Base-by-base conservation (phyloP, 2,888 invertebrate genomes). In the Sinodicranocentrus sp. region DNA sequence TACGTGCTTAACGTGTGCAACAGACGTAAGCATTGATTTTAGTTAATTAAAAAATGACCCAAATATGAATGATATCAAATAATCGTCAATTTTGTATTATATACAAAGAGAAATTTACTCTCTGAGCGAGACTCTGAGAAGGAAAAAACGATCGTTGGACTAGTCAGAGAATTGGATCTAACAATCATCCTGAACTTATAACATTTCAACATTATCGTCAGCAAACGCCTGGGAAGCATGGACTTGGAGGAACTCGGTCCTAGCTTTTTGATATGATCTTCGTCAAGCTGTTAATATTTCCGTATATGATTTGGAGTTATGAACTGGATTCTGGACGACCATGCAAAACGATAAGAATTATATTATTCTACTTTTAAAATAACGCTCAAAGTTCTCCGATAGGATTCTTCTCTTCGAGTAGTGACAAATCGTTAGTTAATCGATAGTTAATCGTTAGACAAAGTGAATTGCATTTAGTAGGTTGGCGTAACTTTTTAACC, bases 291-390 rank as follows among this genome's bases (percentile, higher is more conserved):
- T 86, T 8, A 21, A 54, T 5, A 91, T 95, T 0, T 92, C 91
- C 0, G 93, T 95, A 25, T 93, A 92, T 85, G 92, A 91, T 52
- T 90, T 97, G 15, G 94, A 95, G 89, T 90, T 97, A 0, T 96
- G 96, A 95, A 96, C 96, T 0, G 88, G 87, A 3, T 87, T 86
- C 61, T 87, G 84, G 39, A 96, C 97, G 0, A 94, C 95, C 0
- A 96, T 97, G 63, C 93, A 96, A 0, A 95, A 96, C 88, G 95
- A 96, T 89, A 97, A 98, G 89, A 90, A 92, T 0, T 91, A 93
- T n/a, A n/a, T n/a, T 0, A 92, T 97, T 17, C 91, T 98, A 8
- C 92, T 98, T 92, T 94, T 0, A 97, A 97, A 90, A 93, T 97
- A 0, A 92, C 94, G 0, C 96, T 96, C 89, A 97, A 97, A 91